A percentile compares a stretch with the other conserved stretches of the same genome.
Conservation (phyloP, 2,888 invertebrate species). For the Steromphala cineraria region DNA sequence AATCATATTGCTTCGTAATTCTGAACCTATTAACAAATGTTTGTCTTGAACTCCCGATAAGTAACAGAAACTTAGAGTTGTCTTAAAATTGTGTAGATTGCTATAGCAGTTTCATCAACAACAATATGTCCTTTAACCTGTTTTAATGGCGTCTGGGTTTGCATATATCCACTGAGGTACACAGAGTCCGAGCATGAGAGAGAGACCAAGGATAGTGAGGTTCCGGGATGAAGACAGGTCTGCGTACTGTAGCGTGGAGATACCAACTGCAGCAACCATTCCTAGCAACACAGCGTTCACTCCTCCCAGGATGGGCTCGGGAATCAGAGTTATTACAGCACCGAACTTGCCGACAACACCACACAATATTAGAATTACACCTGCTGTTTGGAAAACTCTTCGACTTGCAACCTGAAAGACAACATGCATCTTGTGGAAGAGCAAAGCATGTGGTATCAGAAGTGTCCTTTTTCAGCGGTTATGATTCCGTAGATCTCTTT, state of each 20-base stretch:
- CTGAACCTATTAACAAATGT: too few relatives aligned
- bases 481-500: too few relatives aligned
- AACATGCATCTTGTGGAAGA: too few relatives aligned
- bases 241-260: conserved; percentile 77
- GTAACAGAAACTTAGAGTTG: too few relatives aligned
- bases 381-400: conserved; percentile 75
- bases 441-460: too few relatives aligned
- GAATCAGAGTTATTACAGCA: conserved; percentile 77
- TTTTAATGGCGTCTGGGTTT: conserved; percentile 48
- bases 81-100: too few relatives aligned
- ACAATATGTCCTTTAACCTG: conserved; percentile 47
- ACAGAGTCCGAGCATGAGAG: conserved; percentile 87
- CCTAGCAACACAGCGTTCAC: conserved; percentile 67
- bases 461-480: too few relatives aligned
- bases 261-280: conserved; percentile 69
- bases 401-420: conserved; percentile 74
- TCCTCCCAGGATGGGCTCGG: conserved; percentile 77
- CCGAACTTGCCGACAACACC: conserved; percentile 77
- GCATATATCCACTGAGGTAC: conserved; percentile 67
- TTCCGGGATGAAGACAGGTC: conserved; percentile 89
- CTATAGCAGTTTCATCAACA: too few relatives aligned
- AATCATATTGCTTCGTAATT: too few relatives aligned
- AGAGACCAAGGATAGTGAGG: conserved; percentile 90
- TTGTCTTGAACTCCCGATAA: too few relatives aligned
- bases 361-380: conserved; percentile 74